Percentiles rank a stretch among this genome's conserved stretches.
Evolutionary conservation across 1,140 invertebrate species (phyloP).

Genomic region (Ostrea edulis): DNA sequence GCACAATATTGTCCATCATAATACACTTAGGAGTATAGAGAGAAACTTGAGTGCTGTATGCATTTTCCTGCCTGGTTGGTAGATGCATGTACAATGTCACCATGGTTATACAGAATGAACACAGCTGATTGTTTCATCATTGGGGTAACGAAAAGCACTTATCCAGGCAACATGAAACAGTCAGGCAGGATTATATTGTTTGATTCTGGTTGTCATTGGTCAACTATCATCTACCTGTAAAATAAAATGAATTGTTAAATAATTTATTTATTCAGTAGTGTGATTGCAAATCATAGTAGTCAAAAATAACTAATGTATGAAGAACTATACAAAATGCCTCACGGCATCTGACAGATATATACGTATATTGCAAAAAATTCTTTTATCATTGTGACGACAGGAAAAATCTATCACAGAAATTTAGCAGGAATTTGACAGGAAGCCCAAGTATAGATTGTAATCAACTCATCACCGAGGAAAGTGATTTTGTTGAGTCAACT

Average conservation of each 20-base stretch:
- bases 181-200: constrained; percentile 24
- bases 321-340: too few species aligned
- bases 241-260: background rate
- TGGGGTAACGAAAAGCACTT: constrained; percentile 30
- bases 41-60: background rate
- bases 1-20: background rate
- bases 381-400: background rate
- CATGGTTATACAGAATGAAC: background rate
- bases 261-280: too few species aligned
- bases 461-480: background rate
- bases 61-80: background rate
- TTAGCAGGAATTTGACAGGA: background rate
- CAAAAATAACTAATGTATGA: too few species aligned
- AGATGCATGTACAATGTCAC: background rate
- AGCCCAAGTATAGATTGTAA: background rate
- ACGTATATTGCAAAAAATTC: too few species aligned
- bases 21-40: background rate
- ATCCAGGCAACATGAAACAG: constrained; percentile 15
- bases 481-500: background rate
- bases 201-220: constrained; percentile 36
- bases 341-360: background rate
- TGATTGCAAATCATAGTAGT: too few species aligned
- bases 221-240: constrained; percentile 16
- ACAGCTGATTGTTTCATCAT: background rate
- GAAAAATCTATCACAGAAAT: background rate